These are phyloP conservation scores for Rhombomys opimus DNA, from an alignment of 2,113 vertebrate genomes.

Conservation along the genomic window DNA sequence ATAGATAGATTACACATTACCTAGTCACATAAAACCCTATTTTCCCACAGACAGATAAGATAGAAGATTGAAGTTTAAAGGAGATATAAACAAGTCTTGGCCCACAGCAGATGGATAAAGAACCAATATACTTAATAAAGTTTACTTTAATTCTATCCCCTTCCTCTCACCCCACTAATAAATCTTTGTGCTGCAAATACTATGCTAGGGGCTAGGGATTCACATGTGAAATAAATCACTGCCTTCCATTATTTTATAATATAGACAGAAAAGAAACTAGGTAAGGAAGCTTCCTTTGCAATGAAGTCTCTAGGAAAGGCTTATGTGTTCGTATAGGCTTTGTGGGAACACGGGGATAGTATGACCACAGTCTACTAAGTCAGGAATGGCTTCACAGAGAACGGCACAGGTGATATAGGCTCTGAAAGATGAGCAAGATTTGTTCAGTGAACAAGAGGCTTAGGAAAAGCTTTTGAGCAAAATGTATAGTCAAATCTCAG, in stretches of 20 bases:
- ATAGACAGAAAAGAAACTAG: conserved; percentile 15
- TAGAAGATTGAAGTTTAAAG: conserved; percentile 32
- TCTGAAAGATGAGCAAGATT: conserved; percentile 41
- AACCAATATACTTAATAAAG: conserved; percentile 30
- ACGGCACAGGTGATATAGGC: conserved; percentile 9
- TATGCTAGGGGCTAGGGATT: neutral
- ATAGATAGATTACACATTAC: neutral
- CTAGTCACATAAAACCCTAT: neutral
- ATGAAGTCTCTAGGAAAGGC: neutral
- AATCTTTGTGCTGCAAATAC: neutral
- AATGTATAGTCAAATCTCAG: neutral
- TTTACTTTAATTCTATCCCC: neutral
- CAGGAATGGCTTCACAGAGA: neutral
- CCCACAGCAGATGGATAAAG: neutral
- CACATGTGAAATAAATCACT: conserved; percentile 30
- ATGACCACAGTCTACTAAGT: neutral
- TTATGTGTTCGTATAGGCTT: neutral
- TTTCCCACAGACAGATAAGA: neutral
- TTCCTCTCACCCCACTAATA: neutral
- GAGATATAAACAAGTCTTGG: conserved; percentile 44
- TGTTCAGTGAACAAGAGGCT: neutral
- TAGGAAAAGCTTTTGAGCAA: conserved; percentile 31
- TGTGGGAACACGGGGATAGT: neutral
- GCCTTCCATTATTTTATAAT: neutral
- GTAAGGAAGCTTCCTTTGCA: conserved; percentile 19